A percentile compares a stretch with the other conserved stretches of the same genome.
These are phyloP conservation scores for Xenopus laevis DNA, from an alignment of 2,113 vertebrate genomes.

Conservation along the genomic window DNA sequence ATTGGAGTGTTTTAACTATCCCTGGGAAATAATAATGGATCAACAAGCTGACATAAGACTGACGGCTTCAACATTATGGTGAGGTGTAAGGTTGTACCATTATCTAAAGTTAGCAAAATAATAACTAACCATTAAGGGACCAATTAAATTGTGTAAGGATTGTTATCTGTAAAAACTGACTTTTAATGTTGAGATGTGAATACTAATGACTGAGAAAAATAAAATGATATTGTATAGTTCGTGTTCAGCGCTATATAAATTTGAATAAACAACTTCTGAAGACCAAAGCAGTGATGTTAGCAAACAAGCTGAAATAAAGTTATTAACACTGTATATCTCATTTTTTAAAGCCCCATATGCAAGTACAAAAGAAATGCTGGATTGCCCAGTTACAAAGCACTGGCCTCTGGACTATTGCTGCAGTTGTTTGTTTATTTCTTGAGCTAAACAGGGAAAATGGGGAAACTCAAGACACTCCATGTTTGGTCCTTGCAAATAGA, in stretches of 20 bases:
- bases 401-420: no score
- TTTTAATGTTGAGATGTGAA: background rate
- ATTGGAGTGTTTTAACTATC: conserved; percentile 16
- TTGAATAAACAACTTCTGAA: no score
- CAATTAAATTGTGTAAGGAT: conserved; percentile 31
- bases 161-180: background rate
- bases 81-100: conserved; percentile 9
- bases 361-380: no score
- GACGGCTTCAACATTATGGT: conserved; percentile 6
- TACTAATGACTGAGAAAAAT: background rate
- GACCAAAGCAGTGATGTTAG: no score
- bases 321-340: no score
- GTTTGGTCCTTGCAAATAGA: no score
- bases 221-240: background rate
- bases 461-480: no score
- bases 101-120: conserved; percentile 12
- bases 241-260: background rate
- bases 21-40: conserved; percentile 10
- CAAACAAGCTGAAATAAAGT: no score
- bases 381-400: no score
- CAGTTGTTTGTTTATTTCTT: no score
- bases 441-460: no score
- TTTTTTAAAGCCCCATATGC: no score
- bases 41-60: conserved; percentile 10
- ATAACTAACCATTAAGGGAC: conserved; percentile 22